phyloP scores from a whole-genome alignment of 2,797 vertebrate genomes.

The Rhinichthys osculus region DNA sequence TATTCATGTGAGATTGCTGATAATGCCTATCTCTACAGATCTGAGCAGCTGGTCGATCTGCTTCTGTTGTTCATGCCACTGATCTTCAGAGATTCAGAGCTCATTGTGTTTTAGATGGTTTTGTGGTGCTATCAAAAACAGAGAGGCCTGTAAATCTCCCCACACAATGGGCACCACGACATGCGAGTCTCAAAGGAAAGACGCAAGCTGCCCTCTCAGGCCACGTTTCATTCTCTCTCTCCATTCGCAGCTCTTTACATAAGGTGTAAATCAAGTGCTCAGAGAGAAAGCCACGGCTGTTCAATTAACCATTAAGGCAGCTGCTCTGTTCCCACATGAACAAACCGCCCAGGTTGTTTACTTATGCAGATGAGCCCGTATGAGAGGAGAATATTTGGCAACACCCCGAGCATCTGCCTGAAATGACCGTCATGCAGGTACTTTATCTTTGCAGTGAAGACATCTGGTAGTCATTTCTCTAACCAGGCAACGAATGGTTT shows the following conservation, averaged over 20 bases:
- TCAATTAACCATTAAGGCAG: conserved; percentile 29
- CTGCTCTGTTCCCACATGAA: conserved; percentile 53
- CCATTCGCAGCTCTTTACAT: conserved; percentile 21
- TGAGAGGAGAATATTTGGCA: conserved; percentile 15
- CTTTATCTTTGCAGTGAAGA: conserved; percentile 14
- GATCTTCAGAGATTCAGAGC: conserved; percentile 20
- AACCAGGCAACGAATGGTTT: not conserved
- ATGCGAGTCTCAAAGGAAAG: conserved; percentile 48
- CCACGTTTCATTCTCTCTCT: conserved; percentile 21
- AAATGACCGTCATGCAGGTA: not conserved
- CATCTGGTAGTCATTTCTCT: conserved; percentile 25
- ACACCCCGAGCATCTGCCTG: conserved; percentile 45
- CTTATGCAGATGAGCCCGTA: conserved; percentile 53
- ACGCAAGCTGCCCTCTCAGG: conserved; percentile 29
- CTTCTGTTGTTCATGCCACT: conserved; percentile 23
- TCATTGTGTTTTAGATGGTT: conserved; percentile 34
- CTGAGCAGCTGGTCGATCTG: conserved; percentile 42
- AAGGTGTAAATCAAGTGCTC: conserved; percentile 50
- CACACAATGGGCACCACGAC: conserved; percentile 48
- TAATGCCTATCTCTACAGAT: not conserved
- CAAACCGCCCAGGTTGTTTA: conserved; percentile 39
- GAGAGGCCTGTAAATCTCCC: conserved; percentile 54
- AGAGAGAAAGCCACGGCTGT: conserved; percentile 19
- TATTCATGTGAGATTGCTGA: not conserved
- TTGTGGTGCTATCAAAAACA: conserved; percentile 44